phyloP scores from a whole-genome alignment of 2,888 invertebrate species.

The Nephrotoma flavescens region DNA sequence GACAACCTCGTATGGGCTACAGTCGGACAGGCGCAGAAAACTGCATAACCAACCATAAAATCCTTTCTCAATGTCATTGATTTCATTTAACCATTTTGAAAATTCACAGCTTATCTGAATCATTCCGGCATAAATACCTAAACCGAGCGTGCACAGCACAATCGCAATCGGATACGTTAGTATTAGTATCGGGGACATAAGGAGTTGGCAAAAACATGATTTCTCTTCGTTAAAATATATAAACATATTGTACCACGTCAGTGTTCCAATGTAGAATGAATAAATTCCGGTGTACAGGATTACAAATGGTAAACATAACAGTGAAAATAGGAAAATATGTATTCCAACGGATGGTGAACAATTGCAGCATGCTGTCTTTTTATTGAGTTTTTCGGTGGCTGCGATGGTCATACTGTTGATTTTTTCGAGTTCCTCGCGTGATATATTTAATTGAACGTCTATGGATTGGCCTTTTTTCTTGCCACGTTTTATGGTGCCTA shows the following conservation, averaged over 20 bases:
- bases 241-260: conserved; percentile 64
- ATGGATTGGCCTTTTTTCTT: conserved; percentile 57
- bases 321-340: conserved; percentile 47
- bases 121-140: conserved; percentile 51
- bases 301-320: conserved; percentile 51
- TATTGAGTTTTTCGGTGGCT: conserved; percentile 40
- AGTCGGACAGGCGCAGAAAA: conserved; percentile 48
- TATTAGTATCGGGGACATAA: conserved; percentile 51
- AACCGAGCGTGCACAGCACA: conserved; percentile 43
- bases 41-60: conserved; percentile 66
- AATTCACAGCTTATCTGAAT: conserved; percentile 54
- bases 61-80: conserved; percentile 61
- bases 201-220: conserved; percentile 43
- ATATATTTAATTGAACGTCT: conserved; percentile 56
- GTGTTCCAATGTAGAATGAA: conserved; percentile 58
- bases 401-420: conserved; percentile 44
- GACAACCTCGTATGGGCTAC: conserved; percentile 60
- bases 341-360: conserved; percentile 44
- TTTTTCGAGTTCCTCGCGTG: conserved; percentile 52
- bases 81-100: conserved; percentile 52
- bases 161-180: conserved; percentile 56
- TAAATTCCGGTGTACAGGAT: conserved; percentile 46
- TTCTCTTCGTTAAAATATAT: conserved; percentile 52
- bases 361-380: conserved; percentile 37
- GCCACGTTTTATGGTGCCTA: conserved; percentile 54